Evolutionary conservation across 2,888 invertebrate species (phyloP), one percentile per base, ranked within the genome.

Genomic region (Bruchidius siliquastri): DNA sequence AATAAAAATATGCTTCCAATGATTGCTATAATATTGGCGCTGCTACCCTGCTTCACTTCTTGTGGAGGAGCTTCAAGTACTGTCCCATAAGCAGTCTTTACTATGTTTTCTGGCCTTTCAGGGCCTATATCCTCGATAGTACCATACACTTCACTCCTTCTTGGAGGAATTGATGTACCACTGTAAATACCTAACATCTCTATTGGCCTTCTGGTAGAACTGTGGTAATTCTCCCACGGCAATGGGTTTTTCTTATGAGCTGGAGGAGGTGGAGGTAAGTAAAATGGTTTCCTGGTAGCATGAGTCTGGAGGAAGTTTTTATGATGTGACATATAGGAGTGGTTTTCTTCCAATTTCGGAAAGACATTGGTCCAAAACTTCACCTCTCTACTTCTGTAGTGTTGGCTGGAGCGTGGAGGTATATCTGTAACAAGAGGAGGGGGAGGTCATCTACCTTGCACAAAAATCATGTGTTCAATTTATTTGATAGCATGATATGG

Each of bases 291-390:
- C 0, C 71, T 21, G 21, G 69, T 20, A 3, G 22, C 10, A 30
- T 69, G 68, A 0, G 69, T 20, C 68, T 32, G 76, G 1, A 68
- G 21, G 68, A 22, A 22, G 8, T 21, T 21, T 22, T 68, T 68
- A 10, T 22, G 21, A 10, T 21, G 22, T 1, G 68, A 21, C 21
- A 22, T 21, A 22, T 22, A 70, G n/a, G 75, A 72, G 22, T 73
- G 21, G 71, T 77, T 91, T 70, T 79, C 74, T 81, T 92, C 88
- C 79, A 93, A 90, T 78, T 92, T 91, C 0, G 96, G 96, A 71
- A 97, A 88, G 68, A 91, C 90, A 73, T 95, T 92, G 78, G 94
- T 92, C 97, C 97, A 97, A 82, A 94, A 95, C 70, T 91, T 91
- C 82, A 95, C 92, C 82, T 93, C 93, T 77, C 92, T 91, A 6